A percentile compares a stretch with the other conserved stretches of the same genome.
phyloP scores from a whole-genome alignment of 1,140 invertebrate species.

The Ditylenchus dipsaci region DNA sequence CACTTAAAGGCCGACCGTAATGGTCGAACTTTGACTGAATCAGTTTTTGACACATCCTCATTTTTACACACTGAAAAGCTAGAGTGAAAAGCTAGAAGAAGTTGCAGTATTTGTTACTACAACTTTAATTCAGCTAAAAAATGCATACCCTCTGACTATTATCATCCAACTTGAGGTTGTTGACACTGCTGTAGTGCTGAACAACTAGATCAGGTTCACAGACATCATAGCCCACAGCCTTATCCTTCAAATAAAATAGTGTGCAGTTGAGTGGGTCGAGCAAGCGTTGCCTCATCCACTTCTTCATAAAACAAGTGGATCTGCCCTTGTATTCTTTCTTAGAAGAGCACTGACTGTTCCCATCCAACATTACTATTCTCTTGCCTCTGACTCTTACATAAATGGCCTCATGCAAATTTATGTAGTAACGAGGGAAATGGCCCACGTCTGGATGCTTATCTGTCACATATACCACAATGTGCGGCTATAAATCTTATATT shows the following conservation, averaged over 20 bases:
- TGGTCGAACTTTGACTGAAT: too few species aligned
- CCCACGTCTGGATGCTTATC: slow-evolving; percentile 16
- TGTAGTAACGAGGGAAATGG: slow-evolving; percentile 21
- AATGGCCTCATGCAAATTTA: slow-evolving; percentile 11
- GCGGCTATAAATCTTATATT: slow-evolving; percentile 2
- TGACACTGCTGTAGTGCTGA: background rate
- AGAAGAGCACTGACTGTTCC: slow-evolving; percentile 15
- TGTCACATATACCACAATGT: slow-evolving; percentile 19
- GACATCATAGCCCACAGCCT: background rate
- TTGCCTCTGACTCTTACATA: slow-evolving; percentile 1
- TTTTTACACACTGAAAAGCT: too few species aligned
- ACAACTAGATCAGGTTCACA: background rate
- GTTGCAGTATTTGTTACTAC: too few species aligned
- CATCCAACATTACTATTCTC: slow-evolving; percentile 18
- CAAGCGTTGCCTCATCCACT: background rate
- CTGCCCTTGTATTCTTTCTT: background rate
- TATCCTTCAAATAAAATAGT: slow-evolving; percentile 3
- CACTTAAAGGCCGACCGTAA: too few species aligned
- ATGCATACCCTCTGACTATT: background rate
- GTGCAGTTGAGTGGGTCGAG: slow-evolving; percentile 1
- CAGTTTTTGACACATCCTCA: too few species aligned
- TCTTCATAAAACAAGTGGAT: background rate
- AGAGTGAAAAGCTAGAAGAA: too few species aligned
- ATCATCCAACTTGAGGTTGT: background rate
- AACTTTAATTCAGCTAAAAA: too few species aligned